Evolutionary conservation across 2,888 invertebrate genomes (phyloP), one percentile per base, ranked within the genome.

Genomic region (Labia minor): DNA sequence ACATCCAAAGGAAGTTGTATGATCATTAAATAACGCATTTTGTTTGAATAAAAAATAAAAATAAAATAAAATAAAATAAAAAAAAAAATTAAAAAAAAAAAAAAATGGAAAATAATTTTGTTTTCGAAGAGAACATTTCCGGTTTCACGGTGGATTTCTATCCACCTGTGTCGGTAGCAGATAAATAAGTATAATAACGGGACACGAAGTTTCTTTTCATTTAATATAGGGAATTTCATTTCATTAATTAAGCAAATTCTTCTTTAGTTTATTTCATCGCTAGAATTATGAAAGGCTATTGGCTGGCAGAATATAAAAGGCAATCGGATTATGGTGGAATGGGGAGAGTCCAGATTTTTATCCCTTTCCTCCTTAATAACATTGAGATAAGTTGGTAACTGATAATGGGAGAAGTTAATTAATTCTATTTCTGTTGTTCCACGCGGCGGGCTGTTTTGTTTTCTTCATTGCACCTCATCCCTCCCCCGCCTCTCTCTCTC

Each of bases 81-180:
- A 49, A 49, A n/a, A 16, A 49, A 16, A 49, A 49, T 49, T 2
- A 11, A 16, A 49, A 49, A 49, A 10, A 14, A 14, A 49, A 49
- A 49, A 49, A 49, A 49, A 8, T 2, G 49, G 3, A 49, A 49
- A 49, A 10, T n/a, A 49, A 8, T n/a, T 49, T 49, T 10, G 16
- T 49, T 49, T 49, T 49, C n/a, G n/a, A 49, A 49, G 14, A 49
- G 49, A 49, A 49, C 49, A 14, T 49, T 49, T 49, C 49, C 49
- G 49, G 49, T 49, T 49, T 49, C 49, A 49, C 49, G 49, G 49
- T 49, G 49, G 14, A 16, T 49, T 16, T 49, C 2, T 49, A 49
- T n/a, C 14, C 49, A 49, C 49, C 49, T 49, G 49, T 49, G 49
- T 49, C 49, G 49, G 49, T 14, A 49, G 49, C 14, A 49, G 49